These are phyloP conservation scores for Podarcis cretensis DNA, from an alignment of 2,113 vertebrate genomes.

Conservation along the genomic window DNA sequence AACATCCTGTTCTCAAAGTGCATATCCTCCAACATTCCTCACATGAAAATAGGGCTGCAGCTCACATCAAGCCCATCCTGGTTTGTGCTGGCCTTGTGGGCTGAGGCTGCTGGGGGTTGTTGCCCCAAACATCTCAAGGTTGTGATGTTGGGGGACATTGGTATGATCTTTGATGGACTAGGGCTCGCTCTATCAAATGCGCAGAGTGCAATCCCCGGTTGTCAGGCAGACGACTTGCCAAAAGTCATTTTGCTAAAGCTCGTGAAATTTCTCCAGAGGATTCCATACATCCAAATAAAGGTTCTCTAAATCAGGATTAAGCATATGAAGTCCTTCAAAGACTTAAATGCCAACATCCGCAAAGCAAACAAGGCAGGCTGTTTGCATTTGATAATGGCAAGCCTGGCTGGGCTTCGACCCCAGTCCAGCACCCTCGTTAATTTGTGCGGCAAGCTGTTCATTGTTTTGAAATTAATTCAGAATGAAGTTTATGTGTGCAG, in stretches of 20 bases:
- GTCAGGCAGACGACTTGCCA: too few relatives aligned
- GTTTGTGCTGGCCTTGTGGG: too few relatives aligned
- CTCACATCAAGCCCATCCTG: too few relatives aligned
- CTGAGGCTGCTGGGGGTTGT: too few relatives aligned
- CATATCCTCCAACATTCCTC: too few relatives aligned
- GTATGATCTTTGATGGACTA: too few relatives aligned
- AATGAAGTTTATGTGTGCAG: neutral
- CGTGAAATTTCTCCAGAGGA: neutral
- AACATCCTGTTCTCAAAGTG: too few relatives aligned
- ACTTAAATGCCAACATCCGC: neutral
- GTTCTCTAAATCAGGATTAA: neutral
- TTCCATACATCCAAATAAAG: neutral
- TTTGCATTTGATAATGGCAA: conserved; percentile 29
- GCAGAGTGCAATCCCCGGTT: too few relatives aligned
- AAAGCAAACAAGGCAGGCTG: conserved; percentile 6
- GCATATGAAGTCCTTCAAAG: neutral
- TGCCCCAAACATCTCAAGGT: too few relatives aligned
- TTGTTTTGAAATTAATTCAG: conserved; percentile 6
- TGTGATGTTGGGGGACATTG: too few relatives aligned
- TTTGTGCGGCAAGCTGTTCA: neutral
- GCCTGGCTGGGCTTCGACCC: neutral
- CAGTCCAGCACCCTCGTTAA: conserved; percentile 2
- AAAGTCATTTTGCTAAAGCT: neutral
- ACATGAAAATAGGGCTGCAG: too few relatives aligned
- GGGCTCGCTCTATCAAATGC: too few relatives aligned